phyloP scores from a whole-genome alignment of 2,113 vertebrate genomes.

The Neogale vison region DNA sequence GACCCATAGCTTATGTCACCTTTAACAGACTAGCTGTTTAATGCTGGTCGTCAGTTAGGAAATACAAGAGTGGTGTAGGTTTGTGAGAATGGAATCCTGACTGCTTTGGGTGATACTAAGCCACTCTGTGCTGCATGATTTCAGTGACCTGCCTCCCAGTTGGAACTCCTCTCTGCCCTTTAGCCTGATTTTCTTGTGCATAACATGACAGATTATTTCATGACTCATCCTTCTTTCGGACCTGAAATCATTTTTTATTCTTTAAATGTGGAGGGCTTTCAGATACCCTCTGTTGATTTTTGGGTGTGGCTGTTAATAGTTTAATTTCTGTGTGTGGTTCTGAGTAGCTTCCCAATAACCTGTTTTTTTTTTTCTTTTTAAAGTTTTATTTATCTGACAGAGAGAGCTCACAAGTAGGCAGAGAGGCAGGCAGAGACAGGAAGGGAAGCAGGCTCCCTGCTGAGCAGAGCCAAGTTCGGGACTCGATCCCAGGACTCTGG shows the following conservation, averaged over 20 bases:
- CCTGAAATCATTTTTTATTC: neutral
- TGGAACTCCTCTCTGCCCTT: neutral
- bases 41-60: neutral
- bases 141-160: neutral
- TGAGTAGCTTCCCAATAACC: neutral
- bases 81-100: neutral
- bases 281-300: neutral
- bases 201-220: neutral
- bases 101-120: neutral
- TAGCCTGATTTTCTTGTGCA: slow-evolving; percentile 43
- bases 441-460: too few relatives aligned
- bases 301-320: neutral
- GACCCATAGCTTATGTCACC: neutral
- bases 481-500: too few relatives aligned
- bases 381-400: too few relatives aligned
- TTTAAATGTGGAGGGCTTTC: slow-evolving; percentile 1
- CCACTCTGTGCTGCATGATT: neutral
- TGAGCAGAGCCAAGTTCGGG: too few relatives aligned
- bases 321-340: slow-evolving; percentile 34
- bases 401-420: too few relatives aligned
- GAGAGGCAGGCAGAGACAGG: neutral
- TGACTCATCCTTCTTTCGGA: neutral
- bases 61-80: slow-evolving; percentile 31
- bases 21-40: neutral
- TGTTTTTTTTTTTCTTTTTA: neutral